A percentile compares a stretch with the other conserved stretches of the same genome.
These are phyloP conservation scores for Salvator merianae DNA, from an alignment of 2,113 vertebrate species.

Conservation along the genomic window DNA sequence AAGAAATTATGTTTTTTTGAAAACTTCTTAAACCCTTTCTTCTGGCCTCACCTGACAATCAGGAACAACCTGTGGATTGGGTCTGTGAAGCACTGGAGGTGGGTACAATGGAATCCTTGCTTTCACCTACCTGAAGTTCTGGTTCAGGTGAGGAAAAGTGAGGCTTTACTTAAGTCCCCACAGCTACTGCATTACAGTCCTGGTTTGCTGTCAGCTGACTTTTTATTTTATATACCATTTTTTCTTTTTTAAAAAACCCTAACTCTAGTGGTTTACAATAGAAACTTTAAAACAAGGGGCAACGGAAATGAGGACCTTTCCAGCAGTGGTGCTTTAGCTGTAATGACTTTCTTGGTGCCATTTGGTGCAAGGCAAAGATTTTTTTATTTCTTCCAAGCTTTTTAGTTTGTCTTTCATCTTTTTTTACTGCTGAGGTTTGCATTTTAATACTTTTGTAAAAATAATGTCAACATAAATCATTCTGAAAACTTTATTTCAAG, in stretches of 20 bases:
- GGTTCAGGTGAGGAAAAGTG: no score
- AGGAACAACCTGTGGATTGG: no score
- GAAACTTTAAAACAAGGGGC: no score
- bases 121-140: no score
- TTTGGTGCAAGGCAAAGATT: not conserved
- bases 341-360: not conserved
- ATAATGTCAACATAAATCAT: no score
- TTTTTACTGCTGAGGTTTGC: not conserved
- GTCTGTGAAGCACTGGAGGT: no score
- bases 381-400: not conserved
- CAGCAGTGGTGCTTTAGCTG: not conserved
- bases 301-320: not conserved
- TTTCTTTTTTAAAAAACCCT: no score
- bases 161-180: no score
- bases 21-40: not conserved
- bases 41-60: not conserved
- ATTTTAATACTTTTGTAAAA: not conserved
- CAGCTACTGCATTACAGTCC: no score
- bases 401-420: not conserved
- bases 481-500: not conserved
- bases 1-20: not conserved
- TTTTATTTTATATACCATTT: no score
- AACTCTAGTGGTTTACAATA: no score
- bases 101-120: no score
- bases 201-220: not conserved